phyloP scores from a whole-genome alignment of 2,888 invertebrate genomes.

The Tipula vernalis region DNA sequence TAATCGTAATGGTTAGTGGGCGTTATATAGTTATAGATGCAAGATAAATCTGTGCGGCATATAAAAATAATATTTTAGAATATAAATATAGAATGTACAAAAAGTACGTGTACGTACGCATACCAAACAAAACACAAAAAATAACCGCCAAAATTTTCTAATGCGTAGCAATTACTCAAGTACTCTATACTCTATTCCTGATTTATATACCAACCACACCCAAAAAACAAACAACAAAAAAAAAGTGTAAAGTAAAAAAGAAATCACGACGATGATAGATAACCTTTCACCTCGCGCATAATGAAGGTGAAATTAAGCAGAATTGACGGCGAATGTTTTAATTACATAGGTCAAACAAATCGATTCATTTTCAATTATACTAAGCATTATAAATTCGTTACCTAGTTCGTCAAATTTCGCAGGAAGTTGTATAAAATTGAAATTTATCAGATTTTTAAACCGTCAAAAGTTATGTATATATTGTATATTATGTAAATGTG shows the following conservation, averaged over 20 bases:
- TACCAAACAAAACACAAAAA: background rate
- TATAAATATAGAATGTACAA: background rate
- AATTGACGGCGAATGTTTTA: background rate
- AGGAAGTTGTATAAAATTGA: background rate
- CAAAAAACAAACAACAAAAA: background rate
- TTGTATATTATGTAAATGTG: background rate
- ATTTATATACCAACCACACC: background rate
- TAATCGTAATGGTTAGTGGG: background rate
- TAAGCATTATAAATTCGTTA: background rate
- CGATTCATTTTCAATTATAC: background rate
- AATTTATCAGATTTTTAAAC: background rate
- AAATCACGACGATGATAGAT: background rate
- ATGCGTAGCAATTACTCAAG: background rate
- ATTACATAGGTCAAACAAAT: background rate
- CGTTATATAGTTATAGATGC: background rate
- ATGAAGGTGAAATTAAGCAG: background rate
- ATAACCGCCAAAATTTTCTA: background rate
- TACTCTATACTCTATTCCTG: background rate
- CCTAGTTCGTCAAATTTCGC: background rate
- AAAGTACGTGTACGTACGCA: background rate
- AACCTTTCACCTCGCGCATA: background rate
- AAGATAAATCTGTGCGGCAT: background rate
- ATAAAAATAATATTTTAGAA: background rate
- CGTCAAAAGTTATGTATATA: background rate
- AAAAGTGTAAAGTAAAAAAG: background rate